Evolutionary conservation across 2,113 vertebrate genomes (phyloP).

Genomic region (Sisor rabdophorus): DNA sequence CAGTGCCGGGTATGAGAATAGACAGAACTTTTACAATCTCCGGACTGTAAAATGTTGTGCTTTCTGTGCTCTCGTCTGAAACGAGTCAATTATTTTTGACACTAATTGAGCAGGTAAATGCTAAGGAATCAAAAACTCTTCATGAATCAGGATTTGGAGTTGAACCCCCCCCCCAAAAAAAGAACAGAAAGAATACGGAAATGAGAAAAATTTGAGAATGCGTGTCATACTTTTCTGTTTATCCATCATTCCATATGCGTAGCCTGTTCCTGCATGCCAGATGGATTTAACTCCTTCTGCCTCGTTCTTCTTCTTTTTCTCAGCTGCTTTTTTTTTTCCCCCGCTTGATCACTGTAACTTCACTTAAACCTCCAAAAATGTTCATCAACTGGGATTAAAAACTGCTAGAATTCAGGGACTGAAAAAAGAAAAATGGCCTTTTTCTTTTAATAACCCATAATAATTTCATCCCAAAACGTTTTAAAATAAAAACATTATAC

Average conservation of each 20-base stretch:
- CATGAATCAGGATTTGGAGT: too few species aligned
- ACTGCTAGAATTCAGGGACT: background rate
- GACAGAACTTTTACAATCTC: too few species aligned
- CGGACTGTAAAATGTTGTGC: too few species aligned
- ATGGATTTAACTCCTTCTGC: conserved; percentile 10
- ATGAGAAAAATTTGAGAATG: too few species aligned
- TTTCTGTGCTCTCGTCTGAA: too few species aligned
- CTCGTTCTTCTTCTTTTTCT: conserved; percentile 8
- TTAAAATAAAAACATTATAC: background rate
- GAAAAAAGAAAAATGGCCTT: background rate
- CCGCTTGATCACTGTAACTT: too few species aligned
- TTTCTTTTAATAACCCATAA: background rate
- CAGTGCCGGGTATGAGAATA: too few species aligned
- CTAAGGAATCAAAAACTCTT: too few species aligned
- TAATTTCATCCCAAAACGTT: background rate
- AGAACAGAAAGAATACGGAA: too few species aligned
- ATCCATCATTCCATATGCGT: conserved; percentile 24
- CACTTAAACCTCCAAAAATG: background rate
- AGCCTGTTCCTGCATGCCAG: conserved; percentile 20
- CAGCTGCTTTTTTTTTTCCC: background rate
- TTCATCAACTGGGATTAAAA: background rate
- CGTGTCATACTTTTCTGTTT: conserved; percentile 8
- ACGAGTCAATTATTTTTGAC: too few species aligned
- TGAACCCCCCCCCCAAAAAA: too few species aligned
- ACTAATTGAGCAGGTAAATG: too few species aligned